These are phyloP conservation scores for Trissolcus japonicus DNA, from an alignment of 2,888 invertebrate genomes.

Conservation along the genomic window DNA sequence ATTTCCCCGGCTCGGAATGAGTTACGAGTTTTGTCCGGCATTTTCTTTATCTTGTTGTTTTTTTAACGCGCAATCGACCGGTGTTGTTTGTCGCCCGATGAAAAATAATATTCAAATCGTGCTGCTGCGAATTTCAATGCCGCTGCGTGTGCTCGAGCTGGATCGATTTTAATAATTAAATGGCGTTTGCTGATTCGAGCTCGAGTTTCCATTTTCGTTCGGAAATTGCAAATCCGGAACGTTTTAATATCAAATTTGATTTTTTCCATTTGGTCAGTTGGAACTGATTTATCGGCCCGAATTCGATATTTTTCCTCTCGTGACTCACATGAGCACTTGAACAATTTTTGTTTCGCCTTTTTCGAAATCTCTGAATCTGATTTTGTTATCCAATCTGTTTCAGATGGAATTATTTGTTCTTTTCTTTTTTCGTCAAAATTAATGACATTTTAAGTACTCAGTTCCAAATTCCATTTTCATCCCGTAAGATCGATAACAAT, in stretches of 20 bases:
- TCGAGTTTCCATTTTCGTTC: background rate
- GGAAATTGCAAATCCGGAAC: background rate
- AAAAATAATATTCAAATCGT: conserved; percentile 18
- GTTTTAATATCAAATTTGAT: background rate
- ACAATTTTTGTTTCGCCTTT: background rate
- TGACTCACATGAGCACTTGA: no score
- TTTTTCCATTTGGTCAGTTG: background rate
- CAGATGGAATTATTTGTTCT: no score
- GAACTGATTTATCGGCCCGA: no score
- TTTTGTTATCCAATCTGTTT: no score
- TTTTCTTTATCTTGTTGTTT: conserved; percentile 1
- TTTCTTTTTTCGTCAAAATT: no score
- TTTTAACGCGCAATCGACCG: conserved; percentile 2
- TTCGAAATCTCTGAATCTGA: no score
- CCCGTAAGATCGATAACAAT: background rate
- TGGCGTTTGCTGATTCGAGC: conserved; percentile 7
- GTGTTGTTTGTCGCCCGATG: background rate
- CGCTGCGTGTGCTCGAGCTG: conserved; percentile 4
- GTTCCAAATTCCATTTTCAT: no score
- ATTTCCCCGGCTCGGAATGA: background rate
- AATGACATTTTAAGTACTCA: no score
- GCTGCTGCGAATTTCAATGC: conserved; percentile 20
- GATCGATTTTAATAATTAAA: conserved; percentile 36
- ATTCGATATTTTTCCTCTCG: no score
- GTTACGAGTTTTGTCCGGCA: background rate